Evolutionary conservation across 2,113 vertebrate genomes (phyloP).

Genomic region (Mystacornis crossleyi): DNA sequence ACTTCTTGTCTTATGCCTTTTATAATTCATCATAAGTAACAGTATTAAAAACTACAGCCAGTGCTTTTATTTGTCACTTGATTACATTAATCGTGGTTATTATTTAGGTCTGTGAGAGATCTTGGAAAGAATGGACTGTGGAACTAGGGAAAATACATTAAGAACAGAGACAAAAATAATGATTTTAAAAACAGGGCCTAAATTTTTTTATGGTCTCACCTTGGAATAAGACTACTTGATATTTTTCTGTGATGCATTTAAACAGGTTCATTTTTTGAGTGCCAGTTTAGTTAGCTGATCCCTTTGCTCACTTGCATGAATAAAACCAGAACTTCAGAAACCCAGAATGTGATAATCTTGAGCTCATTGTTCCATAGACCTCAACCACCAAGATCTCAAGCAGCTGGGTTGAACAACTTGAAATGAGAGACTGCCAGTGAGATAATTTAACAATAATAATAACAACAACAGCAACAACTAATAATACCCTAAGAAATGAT

Average conservation of each 20-base stretch:
- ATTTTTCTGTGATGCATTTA: background rate
- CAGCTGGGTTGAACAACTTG: background rate
- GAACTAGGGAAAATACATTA: background rate
- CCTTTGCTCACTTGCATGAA: background rate
- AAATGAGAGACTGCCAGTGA: background rate
- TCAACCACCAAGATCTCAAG: background rate
- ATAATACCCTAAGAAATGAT: background rate
- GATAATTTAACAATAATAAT: background rate
- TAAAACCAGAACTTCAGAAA: background rate
- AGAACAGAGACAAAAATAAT: background rate
- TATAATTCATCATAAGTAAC: background rate
- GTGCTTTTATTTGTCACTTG: background rate
- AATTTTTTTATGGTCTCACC: background rate
- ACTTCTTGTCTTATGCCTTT: background rate
- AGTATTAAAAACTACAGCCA: background rate
- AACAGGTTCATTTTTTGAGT: background rate
- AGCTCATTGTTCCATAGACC: background rate
- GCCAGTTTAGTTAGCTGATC: background rate
- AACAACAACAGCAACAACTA: background rate
- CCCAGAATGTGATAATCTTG: background rate
- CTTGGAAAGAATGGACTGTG: background rate
- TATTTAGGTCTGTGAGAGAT: background rate
- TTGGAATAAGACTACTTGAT: background rate
- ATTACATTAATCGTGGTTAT: background rate
- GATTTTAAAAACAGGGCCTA: background rate